Conservation (phyloP, 2,888 invertebrate species). For the Macrophya alboannulata region DNA sequence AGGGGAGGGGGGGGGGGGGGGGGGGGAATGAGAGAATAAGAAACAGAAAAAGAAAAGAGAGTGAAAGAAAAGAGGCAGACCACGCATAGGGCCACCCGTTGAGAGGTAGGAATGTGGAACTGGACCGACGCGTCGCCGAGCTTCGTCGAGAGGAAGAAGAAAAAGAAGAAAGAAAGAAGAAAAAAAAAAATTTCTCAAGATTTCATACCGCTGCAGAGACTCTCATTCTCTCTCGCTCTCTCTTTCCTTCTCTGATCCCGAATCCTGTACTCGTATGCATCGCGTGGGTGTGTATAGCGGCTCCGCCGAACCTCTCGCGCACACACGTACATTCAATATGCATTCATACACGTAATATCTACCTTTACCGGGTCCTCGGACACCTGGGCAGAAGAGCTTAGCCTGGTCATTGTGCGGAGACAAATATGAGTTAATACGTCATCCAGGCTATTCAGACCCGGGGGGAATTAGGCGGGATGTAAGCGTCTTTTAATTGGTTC, state of each 20-base stretch:
- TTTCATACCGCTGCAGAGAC: conserved; percentile 71
- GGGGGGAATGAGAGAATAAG: not conserved
- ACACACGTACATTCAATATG: not conserved
- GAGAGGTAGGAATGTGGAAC: conserved; percentile 78
- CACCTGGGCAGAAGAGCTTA: conserved; percentile 75
- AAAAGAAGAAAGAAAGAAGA: too few relatives aligned
- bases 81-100: conserved; percentile 73
- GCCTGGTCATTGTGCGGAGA: conserved; percentile 75
- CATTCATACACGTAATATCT: conserved; percentile 40
- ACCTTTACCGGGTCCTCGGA: conserved; percentile 62
- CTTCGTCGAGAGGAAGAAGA: not conserved
- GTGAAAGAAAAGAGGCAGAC: conserved; percentile 37
- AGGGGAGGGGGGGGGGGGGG: too few relatives aligned
- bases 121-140: conserved; percentile 61
- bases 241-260: not conserved
- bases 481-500: conserved; percentile 77
- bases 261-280: conserved; percentile 48
- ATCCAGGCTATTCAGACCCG: conserved; percentile 72
- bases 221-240: conserved; percentile 61
- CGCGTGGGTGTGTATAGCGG: conserved; percentile 15
- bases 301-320: not conserved
- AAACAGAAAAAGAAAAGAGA: conserved; percentile 16
- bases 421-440: conserved; percentile 79
- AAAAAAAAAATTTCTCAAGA: conserved; percentile 40
- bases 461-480: conserved; percentile 73